phyloP scores from a whole-genome alignment of 2,888 invertebrate genomes.

The Thymelicus sylvestris region DNA sequence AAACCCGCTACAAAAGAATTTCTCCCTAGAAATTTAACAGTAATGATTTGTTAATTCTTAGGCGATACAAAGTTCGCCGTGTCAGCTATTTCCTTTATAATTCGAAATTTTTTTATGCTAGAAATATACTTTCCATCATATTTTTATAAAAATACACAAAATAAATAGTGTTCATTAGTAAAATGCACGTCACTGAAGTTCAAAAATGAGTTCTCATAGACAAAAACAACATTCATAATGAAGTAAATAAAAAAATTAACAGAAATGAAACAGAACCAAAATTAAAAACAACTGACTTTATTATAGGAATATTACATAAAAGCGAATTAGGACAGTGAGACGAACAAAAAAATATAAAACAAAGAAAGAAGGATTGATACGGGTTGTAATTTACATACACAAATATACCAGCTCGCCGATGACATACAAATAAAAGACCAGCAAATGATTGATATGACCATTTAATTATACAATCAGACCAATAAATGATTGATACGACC shows the following conservation, averaged over 20 bases:
- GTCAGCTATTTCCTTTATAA: too few relatives aligned
- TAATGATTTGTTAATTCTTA: too few relatives aligned
- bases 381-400: conserved; percentile 16
- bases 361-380: conserved; percentile 35
- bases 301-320: conserved; percentile 60
- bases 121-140: too few relatives aligned
- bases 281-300: conserved; percentile 70
- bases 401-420: conserved; percentile 9
- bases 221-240: too few relatives aligned
- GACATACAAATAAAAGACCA: conserved; percentile 29
- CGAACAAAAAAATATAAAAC: conserved; percentile 51
- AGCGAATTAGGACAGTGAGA: conserved; percentile 48
- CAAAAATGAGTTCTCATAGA: too few relatives aligned
- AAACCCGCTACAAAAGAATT: too few relatives aligned
- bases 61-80: too few relatives aligned
- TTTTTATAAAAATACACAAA: too few relatives aligned
- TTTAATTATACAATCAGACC: conserved; percentile 35
- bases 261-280: conserved; percentile 53
- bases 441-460: conserved; percentile 31
- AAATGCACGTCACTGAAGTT: too few relatives aligned
- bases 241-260: background rate
- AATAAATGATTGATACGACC: conserved; percentile 31
- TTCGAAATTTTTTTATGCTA: too few relatives aligned
- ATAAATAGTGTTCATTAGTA: too few relatives aligned
- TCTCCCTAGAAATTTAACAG: too few relatives aligned